Percentiles rank a stretch among this genome's conserved stretches.
Evolutionary conservation across 1,140 invertebrate genomes (phyloP).

Genomic region (Melanaphis sacchari): DNA sequence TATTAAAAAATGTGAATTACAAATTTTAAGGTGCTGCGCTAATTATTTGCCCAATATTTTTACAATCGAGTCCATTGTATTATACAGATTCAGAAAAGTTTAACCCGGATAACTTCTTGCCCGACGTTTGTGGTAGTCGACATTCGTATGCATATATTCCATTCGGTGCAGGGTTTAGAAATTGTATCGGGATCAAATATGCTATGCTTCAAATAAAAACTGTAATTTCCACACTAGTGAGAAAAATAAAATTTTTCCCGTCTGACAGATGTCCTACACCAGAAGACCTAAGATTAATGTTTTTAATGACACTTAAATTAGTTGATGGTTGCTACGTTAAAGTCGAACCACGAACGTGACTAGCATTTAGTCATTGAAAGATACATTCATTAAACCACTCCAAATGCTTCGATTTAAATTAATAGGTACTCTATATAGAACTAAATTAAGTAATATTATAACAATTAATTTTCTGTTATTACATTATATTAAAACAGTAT

Average conservation of each 20-base stretch:
- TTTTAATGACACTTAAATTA: constrained; percentile 33
- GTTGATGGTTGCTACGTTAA: constrained; percentile 19
- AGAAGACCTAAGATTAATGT: background rate
- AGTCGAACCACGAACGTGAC: background rate
- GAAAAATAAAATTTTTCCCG: constrained; percentile 59
- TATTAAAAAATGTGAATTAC: background rate
- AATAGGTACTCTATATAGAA: background rate
- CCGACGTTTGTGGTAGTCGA: constrained; percentile 66
- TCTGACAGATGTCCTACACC: constrained; percentile 24
- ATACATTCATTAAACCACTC: background rate
- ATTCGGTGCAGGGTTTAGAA: constrained; percentile 70
- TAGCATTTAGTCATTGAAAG: background rate
- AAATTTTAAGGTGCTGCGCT: background rate
- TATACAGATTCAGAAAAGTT: constrained; percentile 64
- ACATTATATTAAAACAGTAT: no score
- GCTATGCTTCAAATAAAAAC: constrained; percentile 67
- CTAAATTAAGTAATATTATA: background rate
- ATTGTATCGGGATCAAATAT: constrained; percentile 68
- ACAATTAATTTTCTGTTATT: background rate
- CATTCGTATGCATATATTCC: constrained; percentile 67
- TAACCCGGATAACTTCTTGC: constrained; percentile 67
- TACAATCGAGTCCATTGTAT: constrained; percentile 68
- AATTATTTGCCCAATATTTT: background rate
- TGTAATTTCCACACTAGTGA: constrained; percentile 64
- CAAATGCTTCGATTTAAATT: background rate